These are phyloP conservation scores for Sepiola atlantica DNA, from an alignment of 2,888 invertebrate genomes.

Conservation along the genomic window DNA sequence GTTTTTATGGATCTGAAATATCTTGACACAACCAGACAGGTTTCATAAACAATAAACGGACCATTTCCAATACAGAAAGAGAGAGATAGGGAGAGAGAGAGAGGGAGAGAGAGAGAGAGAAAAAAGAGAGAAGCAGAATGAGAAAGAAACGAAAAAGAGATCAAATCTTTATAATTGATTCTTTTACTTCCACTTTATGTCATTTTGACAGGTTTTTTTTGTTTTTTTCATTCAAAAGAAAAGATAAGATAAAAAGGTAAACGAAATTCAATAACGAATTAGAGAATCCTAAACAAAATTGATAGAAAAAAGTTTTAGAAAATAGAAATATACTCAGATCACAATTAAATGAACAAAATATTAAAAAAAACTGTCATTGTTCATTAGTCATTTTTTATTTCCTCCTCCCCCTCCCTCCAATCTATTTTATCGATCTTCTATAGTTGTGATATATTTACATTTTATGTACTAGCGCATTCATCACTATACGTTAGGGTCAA, in stretches of 20 bases:
- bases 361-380: background rate
- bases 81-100: background rate
- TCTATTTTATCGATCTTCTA: background rate
- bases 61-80: background rate
- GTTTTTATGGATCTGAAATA: background rate
- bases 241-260: no score
- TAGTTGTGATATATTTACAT: background rate
- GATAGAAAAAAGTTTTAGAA: background rate
- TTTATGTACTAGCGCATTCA: slow-evolving; percentile 13
- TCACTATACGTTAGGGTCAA: slow-evolving; percentile 3
- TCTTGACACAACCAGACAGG: slow-evolving; percentile 32
- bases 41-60: background rate
- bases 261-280: background rate
- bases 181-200: background rate
- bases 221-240: background rate
- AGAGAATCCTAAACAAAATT: background rate
- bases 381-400: background rate
- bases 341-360: background rate
- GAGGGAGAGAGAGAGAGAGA: background rate
- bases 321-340: slow-evolving; percentile 10
- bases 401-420: background rate
- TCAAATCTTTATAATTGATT: background rate
- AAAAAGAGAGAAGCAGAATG: background rate
- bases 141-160: background rate
- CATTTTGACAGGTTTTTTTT: background rate